phyloP scores from a whole-genome alignment of 2,113 vertebrate species.

The Indri indri region DNA sequence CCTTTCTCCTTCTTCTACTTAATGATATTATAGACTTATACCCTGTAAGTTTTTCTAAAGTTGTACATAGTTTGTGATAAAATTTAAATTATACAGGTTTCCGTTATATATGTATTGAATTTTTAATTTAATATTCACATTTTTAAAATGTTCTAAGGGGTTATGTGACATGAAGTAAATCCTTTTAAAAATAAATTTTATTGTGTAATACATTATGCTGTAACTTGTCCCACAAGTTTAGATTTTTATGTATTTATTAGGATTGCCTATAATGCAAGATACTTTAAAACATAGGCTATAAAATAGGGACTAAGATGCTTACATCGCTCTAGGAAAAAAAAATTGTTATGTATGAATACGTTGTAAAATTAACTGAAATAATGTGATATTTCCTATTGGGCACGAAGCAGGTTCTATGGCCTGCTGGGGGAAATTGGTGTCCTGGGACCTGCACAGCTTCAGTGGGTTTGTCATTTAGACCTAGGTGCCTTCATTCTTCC shows the following conservation, averaged over 20 bases:
- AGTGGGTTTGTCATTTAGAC: neutral
- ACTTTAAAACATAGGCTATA: neutral
- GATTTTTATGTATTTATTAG: conserved; percentile 15
- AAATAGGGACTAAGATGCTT: neutral
- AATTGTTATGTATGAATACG: neutral
- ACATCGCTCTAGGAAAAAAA: neutral
- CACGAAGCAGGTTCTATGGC: neutral
- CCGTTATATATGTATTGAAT: neutral
- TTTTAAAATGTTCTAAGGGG: conserved; percentile 3
- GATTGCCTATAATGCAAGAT: neutral
- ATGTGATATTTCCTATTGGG: neutral
- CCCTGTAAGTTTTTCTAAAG: neutral
- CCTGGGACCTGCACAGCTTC: neutral
- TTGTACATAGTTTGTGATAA: neutral
- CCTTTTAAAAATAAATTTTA: conserved; percentile 33
- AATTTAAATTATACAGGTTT: conserved; percentile 1
- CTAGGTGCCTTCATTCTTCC: neutral
- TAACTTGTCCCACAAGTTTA: conserved; percentile 36
- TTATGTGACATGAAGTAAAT: conserved; percentile 18
- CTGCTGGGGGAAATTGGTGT: neutral
- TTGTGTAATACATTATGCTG: neutral
- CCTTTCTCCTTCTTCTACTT: neutral
- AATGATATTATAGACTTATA: conserved; percentile 10
- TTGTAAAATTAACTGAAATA: neutral
- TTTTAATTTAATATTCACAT: neutral